Evolutionary conservation across 2,113 vertebrate species (phyloP).

Genomic region (Helogale parvula): DNA sequence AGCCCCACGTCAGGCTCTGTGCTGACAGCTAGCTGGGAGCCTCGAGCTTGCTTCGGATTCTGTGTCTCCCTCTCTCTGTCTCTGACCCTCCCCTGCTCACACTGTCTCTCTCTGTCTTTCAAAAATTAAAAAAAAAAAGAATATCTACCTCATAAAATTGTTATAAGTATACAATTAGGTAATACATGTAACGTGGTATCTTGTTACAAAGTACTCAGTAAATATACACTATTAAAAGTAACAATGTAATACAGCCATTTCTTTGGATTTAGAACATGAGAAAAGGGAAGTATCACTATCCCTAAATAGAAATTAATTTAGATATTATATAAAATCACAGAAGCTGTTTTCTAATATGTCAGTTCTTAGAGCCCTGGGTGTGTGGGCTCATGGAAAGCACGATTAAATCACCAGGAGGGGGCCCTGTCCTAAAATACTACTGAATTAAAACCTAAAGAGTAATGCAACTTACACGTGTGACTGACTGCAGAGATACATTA

Average conservation of each 20-base stretch:
- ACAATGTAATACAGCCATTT: not conserved
- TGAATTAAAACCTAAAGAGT: not conserved
- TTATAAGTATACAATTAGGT: not conserved
- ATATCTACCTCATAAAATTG: not conserved
- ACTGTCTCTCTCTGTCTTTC: too few species aligned
- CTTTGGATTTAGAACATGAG: conserved; percentile 34
- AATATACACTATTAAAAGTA: not conserved
- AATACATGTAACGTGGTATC: not conserved
- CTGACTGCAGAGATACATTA: not conserved
- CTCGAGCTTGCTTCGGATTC: too few species aligned
- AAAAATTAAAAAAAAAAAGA: not conserved
- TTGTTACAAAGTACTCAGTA: not conserved
- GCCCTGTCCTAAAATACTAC: not conserved
- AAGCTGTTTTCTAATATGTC: not conserved
- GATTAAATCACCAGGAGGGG: not conserved
- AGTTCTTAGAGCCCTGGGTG: not conserved
- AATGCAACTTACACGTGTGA: not conserved
- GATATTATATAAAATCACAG: not conserved
- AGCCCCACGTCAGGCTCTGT: too few species aligned
- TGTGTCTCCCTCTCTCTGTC: too few species aligned
- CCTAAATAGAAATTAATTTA: not conserved
- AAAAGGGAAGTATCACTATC: not conserved
- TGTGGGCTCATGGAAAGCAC: not conserved
- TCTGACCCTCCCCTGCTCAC: too few species aligned
- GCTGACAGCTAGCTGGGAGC: too few species aligned